Base-by-base conservation (phyloP, 2,888 invertebrate species). In the Endomychus coccineus region DNA sequence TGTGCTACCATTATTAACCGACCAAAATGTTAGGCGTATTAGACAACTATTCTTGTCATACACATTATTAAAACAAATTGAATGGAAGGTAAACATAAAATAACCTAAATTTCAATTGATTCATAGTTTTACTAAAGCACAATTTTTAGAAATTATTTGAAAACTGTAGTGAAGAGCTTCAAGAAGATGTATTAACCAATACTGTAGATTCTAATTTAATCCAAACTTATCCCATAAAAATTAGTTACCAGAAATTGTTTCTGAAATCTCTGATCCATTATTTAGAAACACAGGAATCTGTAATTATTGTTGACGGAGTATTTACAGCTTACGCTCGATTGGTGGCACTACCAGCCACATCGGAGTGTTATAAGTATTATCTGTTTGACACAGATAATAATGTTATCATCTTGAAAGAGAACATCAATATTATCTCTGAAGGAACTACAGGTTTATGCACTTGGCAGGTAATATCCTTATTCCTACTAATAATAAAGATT, bases 391-490 rank as follows among this genome's bases (percentile, higher is more conserved):
- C 62, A 17, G 54, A 67, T 38, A 55, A 64, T 35, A 38, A 42
- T 19, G 58, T 66, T 19, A 62, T 85, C 17, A 78, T 74, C 9
- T 62, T 86, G 32, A 74, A 75, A 48, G 87, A 87, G 63, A 83
- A 78, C 39, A 73, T 70, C 36, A 79, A 74, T 55, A 74, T 85
- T 55, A 81, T 87, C 46, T 73, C 80, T 1, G 73, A 80, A 60
- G 86, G 86, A 16, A 86, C 87, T 12, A 88, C 87, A 10, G 87
- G 87, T 15, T 67, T 87, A 48, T 77, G 76, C 48, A 81, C 78
- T 50, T 87, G 86, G 86, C 80, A 84, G 74, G 81, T 80, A 66
- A 46, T 42, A 14, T n/a, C n/a, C n/a, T n/a, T n/a, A n/a, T n/a
- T n/a, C n/a, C n/a, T n/a, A n/a, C n/a, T n/a, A n/a, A n/a, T n/a